phyloP scores from a whole-genome alignment of 1,140 invertebrate species.

The Oppia nitens region DNA sequence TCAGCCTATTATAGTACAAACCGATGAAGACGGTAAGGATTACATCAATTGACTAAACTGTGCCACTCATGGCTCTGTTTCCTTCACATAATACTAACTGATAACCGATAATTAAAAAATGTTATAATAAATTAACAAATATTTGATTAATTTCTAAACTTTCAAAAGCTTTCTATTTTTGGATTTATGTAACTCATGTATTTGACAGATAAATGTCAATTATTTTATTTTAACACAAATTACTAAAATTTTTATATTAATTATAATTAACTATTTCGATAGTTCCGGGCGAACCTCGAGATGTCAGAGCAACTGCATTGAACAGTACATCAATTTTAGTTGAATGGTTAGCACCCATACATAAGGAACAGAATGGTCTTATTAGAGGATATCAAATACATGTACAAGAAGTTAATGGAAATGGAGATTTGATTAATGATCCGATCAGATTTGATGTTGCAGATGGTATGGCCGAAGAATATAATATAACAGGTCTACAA shows the following conservation, averaged over 20 bases:
- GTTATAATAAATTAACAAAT: not conserved
- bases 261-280: constrained; percentile 1
- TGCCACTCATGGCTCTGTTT: not conserved
- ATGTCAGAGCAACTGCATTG: constrained; percentile 62
- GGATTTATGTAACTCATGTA: not conserved
- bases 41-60: not conserved
- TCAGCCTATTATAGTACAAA: constrained; percentile 70
- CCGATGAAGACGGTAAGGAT: constrained; percentile 91
- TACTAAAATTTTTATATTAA: constrained; percentile 2
- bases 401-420: constrained; percentile 71
- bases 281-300: constrained; percentile 90
- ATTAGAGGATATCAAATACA: constrained; percentile 92
- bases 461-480: constrained; percentile 52
- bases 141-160: not conserved
- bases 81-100: not conserved
- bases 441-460: constrained; percentile 48
- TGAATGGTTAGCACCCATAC: constrained; percentile 70
- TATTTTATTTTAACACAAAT: not conserved
- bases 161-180: too few relatives aligned
- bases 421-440: constrained; percentile 28
- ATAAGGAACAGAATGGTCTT: constrained; percentile 83
- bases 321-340: constrained; percentile 87
- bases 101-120: not conserved
- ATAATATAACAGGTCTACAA: constrained; percentile 69
- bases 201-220: not conserved